Evolutionary conservation across 2,797 vertebrate species (phyloP), one percentile per base, ranked within the genome.

Genomic region (Odontamblyopus lacepedii): DNA sequence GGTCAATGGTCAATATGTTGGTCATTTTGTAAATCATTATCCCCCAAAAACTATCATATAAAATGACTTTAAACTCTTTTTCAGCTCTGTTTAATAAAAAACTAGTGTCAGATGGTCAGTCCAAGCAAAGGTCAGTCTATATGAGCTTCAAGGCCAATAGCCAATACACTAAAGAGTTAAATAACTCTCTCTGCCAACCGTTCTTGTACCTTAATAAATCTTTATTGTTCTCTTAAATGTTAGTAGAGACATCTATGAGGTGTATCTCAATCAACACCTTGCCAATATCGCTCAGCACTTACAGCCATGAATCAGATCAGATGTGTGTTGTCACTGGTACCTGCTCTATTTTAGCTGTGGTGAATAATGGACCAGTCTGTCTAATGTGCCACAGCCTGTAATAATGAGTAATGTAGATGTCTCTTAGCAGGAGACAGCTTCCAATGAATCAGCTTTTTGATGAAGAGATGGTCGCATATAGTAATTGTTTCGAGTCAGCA

Each of bases 221-320:
- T 61, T 30, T 15, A 61, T 63, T 18, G 13, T 30, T 63, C 61
- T n/a, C 29, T 63, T 11, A 38, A 32, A 62, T 32, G 29, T 32
- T 9, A 35, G 7, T 61, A 61, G 68, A 72, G 73, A 27, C 60
- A 83, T 69, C 70, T 70, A 69, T 85, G 74, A 81, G 83, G 78
- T 74, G 50, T 78, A 73, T 78, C 70, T 63, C 77, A 79, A 75
- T 67, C 72, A 75, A 44, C 63, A 76, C 53, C 73, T 67, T 44
- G 75, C 80, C 86, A 78, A 75, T 89, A 85, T 73, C 70, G 76
- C 71, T 80, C 69, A 78, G 74, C 71, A 19, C 13, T 44, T 76
- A 60, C 44, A 70, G 62, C 77, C 70, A 30, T 67, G 27, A 80
- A 74, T 85, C 64, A 74, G 16, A 75, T 55, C 62, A 73, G 15